Percentiles rank a stretch among this genome's conserved stretches.
Conservation (phyloP, 2,888 invertebrate species). For the Hirtodrosophila histrioides region DNA sequence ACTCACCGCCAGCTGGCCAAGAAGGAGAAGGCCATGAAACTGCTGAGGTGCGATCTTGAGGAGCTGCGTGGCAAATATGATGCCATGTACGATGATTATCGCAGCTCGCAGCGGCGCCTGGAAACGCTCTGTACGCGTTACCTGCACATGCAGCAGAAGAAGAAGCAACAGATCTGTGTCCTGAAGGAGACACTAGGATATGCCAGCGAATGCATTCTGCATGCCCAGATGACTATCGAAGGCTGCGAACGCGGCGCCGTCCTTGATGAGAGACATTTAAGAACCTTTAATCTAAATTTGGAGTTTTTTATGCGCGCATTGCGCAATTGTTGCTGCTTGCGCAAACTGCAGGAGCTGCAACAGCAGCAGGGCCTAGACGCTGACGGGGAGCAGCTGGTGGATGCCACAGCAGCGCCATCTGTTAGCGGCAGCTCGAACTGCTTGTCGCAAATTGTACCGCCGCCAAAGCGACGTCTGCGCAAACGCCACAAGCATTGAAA, state of each 20-base stretch:
- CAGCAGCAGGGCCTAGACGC: constrained; percentile 14
- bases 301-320: constrained; percentile 68
- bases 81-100: constrained; percentile 70
- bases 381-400: neutral
- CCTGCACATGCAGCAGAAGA: constrained; percentile 72
- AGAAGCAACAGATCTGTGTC: constrained; percentile 73
- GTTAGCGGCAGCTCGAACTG: constrained; percentile 6
- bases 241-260: constrained; percentile 19
- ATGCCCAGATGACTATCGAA: constrained; percentile 64
- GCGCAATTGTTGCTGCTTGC: constrained; percentile 54
- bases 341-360: constrained; percentile 30
- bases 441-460: neutral
- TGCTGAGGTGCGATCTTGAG: constrained; percentile 71
- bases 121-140: constrained; percentile 74
- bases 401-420: constrained; percentile 22
- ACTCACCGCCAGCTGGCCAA: constrained; percentile 77
- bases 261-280: constrained; percentile 31
- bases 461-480: constrained; percentile 13
- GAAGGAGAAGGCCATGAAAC: constrained; percentile 73
- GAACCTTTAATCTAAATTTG: constrained; percentile 67
- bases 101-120: constrained; percentile 66
- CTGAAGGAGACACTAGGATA: constrained; percentile 69
- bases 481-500: constrained; percentile 18
- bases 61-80: constrained; percentile 73
- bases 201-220: constrained; percentile 73